These are phyloP conservation scores for Albula goreensis DNA, from an alignment of 2,113 vertebrate genomes.

Conservation along the genomic window DNA sequence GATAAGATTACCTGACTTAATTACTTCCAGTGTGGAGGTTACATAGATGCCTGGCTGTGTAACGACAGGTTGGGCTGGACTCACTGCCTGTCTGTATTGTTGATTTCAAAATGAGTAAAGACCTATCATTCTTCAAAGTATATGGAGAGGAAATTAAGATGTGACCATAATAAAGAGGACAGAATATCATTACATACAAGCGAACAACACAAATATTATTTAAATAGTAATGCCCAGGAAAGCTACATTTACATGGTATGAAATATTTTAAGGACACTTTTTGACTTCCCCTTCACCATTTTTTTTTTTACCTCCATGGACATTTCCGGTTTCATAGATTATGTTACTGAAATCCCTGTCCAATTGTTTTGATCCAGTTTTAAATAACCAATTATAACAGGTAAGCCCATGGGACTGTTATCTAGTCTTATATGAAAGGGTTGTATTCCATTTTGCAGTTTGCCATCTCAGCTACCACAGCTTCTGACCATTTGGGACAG, in stretches of 20 bases:
- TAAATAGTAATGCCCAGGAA: neutral
- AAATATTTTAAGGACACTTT: neutral
- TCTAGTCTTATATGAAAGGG: too few relatives aligned
- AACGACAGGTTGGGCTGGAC: neutral
- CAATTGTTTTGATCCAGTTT: too few relatives aligned
- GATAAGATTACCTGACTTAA: constrained; percentile 6
- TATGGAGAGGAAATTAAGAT: neutral
- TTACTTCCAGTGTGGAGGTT: neutral
- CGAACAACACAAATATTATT: neutral
- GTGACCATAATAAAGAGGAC: neutral
- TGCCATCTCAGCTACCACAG: neutral
- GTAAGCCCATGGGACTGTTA: too few relatives aligned
- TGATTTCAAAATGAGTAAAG: neutral
- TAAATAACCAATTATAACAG: too few relatives aligned
- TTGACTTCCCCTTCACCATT: too few relatives aligned
- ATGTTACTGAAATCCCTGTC: too few relatives aligned
- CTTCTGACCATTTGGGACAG: neutral
- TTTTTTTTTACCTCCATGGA: too few relatives aligned
- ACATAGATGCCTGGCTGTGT: neutral
- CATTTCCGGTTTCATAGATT: too few relatives aligned
- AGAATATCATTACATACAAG: neutral
- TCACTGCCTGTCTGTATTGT: neutral
- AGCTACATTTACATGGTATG: neutral
- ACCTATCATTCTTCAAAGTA: neutral
- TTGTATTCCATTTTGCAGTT: neutral